Evolutionary conservation across 2,113 vertebrate genomes (phyloP).

Genomic region (Cavia porcellus): DNA sequence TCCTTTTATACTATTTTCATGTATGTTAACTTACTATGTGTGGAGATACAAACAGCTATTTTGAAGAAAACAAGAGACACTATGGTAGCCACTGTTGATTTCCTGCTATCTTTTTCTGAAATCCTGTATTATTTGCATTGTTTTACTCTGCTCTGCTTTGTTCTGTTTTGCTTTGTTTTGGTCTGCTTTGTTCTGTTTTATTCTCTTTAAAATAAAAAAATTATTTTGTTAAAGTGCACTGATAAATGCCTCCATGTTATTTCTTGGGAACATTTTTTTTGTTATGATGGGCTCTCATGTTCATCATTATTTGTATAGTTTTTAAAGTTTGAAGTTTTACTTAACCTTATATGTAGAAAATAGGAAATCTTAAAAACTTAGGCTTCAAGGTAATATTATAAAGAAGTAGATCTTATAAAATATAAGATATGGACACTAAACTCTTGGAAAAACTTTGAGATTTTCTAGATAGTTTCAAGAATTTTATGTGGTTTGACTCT

Average conservation of each 20-base stretch:
- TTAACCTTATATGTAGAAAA: neutral
- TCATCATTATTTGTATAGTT: neutral
- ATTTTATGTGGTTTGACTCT: neutral
- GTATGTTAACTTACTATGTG: too few relatives aligned
- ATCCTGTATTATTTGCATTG: too few relatives aligned
- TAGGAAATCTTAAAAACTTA: neutral
- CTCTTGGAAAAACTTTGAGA: constrained; percentile 6
- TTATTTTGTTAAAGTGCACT: constrained; percentile 25
- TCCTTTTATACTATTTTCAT: too few relatives aligned
- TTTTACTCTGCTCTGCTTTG: too few relatives aligned
- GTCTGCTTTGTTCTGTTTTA: too few relatives aligned
- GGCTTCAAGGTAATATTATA: neutral
- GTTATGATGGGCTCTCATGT: neutral
- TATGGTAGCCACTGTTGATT: too few relatives aligned
- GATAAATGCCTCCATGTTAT: neutral
- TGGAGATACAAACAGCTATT: too few relatives aligned
- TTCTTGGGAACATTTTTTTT: neutral
- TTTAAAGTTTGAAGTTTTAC: neutral
- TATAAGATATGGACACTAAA: neutral
- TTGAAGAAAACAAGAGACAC: too few relatives aligned
- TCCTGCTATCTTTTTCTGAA: too few relatives aligned
- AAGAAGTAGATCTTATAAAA: constrained; percentile 36
- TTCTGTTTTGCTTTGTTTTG: too few relatives aligned
- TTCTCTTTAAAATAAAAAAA: too few relatives aligned
- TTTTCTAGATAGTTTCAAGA: neutral